Conservation (phyloP, 2,797 vertebrate species). For the Ficedula albicollis region DNA sequence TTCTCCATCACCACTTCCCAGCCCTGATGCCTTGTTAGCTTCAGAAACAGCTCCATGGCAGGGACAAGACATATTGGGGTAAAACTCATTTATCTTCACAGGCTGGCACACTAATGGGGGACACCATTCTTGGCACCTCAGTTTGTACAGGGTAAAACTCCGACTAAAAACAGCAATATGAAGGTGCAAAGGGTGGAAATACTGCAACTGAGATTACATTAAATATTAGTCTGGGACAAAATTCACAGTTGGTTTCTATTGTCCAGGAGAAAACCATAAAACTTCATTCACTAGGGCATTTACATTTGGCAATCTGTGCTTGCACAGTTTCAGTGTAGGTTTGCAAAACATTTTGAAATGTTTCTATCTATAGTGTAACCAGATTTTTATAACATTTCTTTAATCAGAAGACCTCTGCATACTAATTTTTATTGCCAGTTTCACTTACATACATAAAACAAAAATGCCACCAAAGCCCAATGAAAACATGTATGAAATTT, state of each 20-base stretch:
- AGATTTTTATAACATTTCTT: background rate
- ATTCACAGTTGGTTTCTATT: background rate
- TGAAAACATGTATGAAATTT: conserved; percentile 34
- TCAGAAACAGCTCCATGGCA: background rate
- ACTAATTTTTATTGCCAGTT: conserved; percentile 21
- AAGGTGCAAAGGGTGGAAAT: background rate
- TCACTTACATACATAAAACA: background rate
- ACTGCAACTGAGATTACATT: background rate
- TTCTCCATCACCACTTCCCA: background rate
- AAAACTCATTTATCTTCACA: background rate
- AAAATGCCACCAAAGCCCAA: background rate
- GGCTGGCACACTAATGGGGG: background rate
- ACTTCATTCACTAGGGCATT: background rate
- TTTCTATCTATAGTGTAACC: background rate
- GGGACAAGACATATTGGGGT: background rate
- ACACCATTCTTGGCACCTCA: background rate
- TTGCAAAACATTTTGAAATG: background rate
- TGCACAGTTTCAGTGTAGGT: background rate
- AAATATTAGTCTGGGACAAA: background rate
- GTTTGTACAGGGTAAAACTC: background rate
- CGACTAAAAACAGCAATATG: background rate
- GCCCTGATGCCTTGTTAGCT: too few species aligned
- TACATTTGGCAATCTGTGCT: background rate
- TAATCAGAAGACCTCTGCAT: background rate
- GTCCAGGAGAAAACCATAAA: background rate